These are phyloP conservation scores for Drosophila pseudoobscura DNA, from an alignment of 1,140 invertebrate species.

Conservation along the genomic window DNA sequence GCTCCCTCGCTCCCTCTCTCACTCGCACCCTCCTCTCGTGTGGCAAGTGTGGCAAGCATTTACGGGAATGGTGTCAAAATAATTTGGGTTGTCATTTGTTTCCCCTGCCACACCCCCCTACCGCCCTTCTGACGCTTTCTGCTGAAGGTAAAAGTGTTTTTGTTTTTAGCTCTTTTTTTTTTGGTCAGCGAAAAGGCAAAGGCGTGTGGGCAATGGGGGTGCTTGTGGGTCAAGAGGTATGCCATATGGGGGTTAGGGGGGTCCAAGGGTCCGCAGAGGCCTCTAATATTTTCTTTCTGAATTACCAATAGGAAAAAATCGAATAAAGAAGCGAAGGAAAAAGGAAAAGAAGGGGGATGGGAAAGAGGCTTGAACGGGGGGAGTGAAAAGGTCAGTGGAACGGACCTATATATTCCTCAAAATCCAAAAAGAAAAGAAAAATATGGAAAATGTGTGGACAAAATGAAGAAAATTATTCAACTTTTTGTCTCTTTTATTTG, in stretches of 20 bases:
- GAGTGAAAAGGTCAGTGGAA: too few relatives aligned
- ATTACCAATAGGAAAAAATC: not conserved
- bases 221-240: not conserved
- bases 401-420: too few relatives aligned
- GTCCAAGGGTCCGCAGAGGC: not conserved
- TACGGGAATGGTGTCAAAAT: slow-evolving; percentile 79
- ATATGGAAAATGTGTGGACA: too few relatives aligned
- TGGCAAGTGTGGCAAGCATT: slow-evolving; percentile 29
- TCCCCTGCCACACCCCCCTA: slow-evolving; percentile 21
- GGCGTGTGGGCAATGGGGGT: not conserved
- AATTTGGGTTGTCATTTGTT: slow-evolving; percentile 78
- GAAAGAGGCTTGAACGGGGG: too few relatives aligned
- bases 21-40: not conserved
- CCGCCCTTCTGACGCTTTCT: too few relatives aligned
- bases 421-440: too few relatives aligned
- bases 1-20: not conserved
- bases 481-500: too few relatives aligned
- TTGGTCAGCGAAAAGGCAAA: slow-evolving; percentile 17
- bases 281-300: slow-evolving; percentile 4
- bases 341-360: too few relatives aligned
- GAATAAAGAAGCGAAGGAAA: too few relatives aligned
- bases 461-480: too few relatives aligned
- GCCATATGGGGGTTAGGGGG: too few relatives aligned
- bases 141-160: slow-evolving; percentile 40
- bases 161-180: too few relatives aligned